Conservation (phyloP, 2,113 vertebrate genomes). For the Clupea harengus region DNA sequence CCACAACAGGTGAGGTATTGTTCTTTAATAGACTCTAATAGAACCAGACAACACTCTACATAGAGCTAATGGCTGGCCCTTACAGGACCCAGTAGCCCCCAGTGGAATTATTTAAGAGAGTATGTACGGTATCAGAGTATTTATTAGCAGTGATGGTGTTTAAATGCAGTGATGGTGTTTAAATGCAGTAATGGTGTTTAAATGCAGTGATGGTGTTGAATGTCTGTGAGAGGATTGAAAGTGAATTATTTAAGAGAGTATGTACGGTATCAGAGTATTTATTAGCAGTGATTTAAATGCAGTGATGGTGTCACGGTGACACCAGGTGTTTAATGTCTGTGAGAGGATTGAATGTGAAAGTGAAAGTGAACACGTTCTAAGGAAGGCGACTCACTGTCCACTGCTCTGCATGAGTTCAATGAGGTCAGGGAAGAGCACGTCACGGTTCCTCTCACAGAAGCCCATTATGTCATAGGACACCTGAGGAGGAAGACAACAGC, state of each 20-base stretch:
- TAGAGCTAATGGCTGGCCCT: no score
- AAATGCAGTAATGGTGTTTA: not conserved
- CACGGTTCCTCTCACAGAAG: conserved; percentile 93
- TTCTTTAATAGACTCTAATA: not conserved
- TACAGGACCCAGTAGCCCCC: no score
- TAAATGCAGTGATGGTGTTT: not conserved
- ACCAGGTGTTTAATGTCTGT: not conserved
- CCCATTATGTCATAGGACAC: conserved; percentile 88
- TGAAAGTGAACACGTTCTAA: not conserved
- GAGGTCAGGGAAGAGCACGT: conserved; percentile 91
- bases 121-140: no score
- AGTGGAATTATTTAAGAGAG: no score
- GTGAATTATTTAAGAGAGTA: no score
- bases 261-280: no score
- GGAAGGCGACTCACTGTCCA: conserved; percentile 78
- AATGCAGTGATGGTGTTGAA: no score
- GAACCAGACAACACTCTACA: no score
- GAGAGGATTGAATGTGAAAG: not conserved
- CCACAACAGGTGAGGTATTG: not conserved
- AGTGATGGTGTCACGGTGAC: not conserved
- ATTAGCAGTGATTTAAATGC: not conserved
- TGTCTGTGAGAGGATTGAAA: no score
- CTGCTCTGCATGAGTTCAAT: conserved; percentile 98
- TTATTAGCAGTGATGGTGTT: not conserved
- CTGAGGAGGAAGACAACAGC: conserved; percentile 56